Evolutionary conservation across 2,113 vertebrate genomes (phyloP).

Genomic region (Micromys minutus): DNA sequence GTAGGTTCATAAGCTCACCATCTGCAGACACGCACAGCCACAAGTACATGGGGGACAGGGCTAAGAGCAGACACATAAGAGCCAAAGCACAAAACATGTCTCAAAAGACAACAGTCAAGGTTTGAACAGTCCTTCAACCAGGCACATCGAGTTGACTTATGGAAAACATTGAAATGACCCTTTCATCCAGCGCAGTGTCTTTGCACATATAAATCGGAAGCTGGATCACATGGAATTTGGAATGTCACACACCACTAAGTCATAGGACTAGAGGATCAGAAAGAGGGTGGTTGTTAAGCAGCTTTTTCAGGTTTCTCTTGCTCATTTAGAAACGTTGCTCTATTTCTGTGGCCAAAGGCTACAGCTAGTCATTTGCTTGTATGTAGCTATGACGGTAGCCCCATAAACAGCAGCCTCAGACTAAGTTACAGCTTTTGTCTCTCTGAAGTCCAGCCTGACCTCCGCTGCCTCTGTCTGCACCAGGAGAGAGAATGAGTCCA

Average conservation of each 20-base stretch:
- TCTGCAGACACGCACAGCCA: background rate
- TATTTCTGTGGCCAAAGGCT: background rate
- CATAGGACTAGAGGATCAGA: background rate
- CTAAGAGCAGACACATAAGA: background rate
- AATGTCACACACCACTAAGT: background rate
- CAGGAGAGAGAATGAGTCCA: background rate
- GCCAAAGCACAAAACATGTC: no score
- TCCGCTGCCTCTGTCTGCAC: background rate
- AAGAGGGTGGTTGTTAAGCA: background rate
- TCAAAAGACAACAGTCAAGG: background rate
- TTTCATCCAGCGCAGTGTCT: background rate
- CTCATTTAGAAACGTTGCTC: background rate
- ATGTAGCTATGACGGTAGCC: accelerated
- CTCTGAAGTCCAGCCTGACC: background rate
- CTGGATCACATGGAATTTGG: background rate
- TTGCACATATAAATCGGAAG: background rate
- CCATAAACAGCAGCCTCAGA: background rate
- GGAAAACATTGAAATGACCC: background rate
- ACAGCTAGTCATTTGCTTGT: background rate
- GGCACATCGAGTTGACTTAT: background rate
- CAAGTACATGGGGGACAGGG: background rate
- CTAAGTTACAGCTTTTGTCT: background rate
- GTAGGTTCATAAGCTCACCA: background rate
- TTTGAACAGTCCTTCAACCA: background rate
- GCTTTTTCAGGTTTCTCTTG: background rate